phyloP scores from a whole-genome alignment of 1,140 invertebrate species.

The Thaumetopoea pityocampa region DNA sequence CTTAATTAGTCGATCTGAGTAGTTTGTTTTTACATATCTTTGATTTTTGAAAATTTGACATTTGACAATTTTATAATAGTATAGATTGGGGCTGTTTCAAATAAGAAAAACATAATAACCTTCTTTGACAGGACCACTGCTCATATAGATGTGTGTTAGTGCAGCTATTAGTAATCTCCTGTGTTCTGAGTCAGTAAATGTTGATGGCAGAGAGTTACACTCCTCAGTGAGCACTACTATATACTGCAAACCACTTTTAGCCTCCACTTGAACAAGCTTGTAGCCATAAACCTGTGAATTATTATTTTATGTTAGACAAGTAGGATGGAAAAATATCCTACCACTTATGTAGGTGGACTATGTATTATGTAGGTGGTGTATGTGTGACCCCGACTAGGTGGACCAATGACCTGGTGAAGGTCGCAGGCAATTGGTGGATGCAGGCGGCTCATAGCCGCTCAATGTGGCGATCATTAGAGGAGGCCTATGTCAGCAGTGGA shows the following conservation, averaged over 20 bases:
- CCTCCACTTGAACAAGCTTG: constrained; percentile 44
- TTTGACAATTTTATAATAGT: too few species aligned
- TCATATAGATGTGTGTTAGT: constrained; percentile 55
- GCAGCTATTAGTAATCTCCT: constrained; percentile 39
- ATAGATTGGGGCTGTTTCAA: background rate
- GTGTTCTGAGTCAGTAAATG: constrained; percentile 25
- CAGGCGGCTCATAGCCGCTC: too few species aligned
- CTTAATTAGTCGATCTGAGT: too few species aligned
- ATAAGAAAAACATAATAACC: constrained; percentile 34
- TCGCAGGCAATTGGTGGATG: too few species aligned
- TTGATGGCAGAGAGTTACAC: constrained; percentile 31
- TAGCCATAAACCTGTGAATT: constrained; percentile 53
- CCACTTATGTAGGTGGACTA: background rate
- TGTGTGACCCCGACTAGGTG: too few species aligned
- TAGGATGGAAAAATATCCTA: too few species aligned
- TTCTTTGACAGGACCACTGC: constrained; percentile 45
- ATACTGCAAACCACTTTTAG: constrained; percentile 40
- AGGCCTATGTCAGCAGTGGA: too few species aligned
- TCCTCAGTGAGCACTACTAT: constrained; percentile 46
- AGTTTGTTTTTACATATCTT: too few species aligned
- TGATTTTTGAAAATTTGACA: too few species aligned
- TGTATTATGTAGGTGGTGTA: constrained; percentile 1
- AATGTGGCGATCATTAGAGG: too few species aligned
- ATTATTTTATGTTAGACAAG: too few species aligned
- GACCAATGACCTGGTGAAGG: too few species aligned